Base-by-base conservation (phyloP, 2,888 invertebrate species). In the Epirrita christyi region DNA sequence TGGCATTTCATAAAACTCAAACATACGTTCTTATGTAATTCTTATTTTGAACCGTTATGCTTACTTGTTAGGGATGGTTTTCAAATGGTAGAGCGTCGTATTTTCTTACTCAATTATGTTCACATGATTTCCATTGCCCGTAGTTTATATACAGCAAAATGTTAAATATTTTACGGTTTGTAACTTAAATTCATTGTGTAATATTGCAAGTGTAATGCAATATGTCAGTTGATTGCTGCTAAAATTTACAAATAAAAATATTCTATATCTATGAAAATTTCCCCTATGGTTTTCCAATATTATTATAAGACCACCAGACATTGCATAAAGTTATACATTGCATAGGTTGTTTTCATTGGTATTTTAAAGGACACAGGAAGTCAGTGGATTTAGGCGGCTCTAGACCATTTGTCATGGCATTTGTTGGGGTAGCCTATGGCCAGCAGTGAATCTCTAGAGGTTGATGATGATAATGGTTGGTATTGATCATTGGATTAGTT, bases 141-240 rank as follows among this genome's bases (percentile, higher is more conserved):
- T 32, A 54, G 47, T 54, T 58, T 53, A 42, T 45, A 41, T 52
- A 55, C 34, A 55, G 46, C 46, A 54, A 37, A 42, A 38, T 50
- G 32, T 36, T 41, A 60, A 56, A 43, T 61, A 53, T 47, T 61
- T 56, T 11, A 56, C 52, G 49, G 44, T 45, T 38, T 34, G 56
- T 53, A 48, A 32, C 55, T 52, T 55, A 43, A 41, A 49, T 57
- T 50, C 15, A 45, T 36, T 50, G 50, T 38, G 45, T 38, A 48
- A 53, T 54, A 44, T 44, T 53, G 34, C 43, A 55, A 38, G 40
- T 28, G 45, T 13, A 48, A 78, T 73, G 75, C 78, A 76, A 32
- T 40, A 46, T 46, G 10, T 34, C 14, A 36, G 4, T 13, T 48
- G 11, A 32, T 48, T 55, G 49, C 43, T 48, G 49, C 45, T n/a